Evolutionary conservation across 2,888 invertebrate species (phyloP), one percentile per base, ranked within the genome.

Genomic region (Hydrotaea cyrtoneurina): DNA sequence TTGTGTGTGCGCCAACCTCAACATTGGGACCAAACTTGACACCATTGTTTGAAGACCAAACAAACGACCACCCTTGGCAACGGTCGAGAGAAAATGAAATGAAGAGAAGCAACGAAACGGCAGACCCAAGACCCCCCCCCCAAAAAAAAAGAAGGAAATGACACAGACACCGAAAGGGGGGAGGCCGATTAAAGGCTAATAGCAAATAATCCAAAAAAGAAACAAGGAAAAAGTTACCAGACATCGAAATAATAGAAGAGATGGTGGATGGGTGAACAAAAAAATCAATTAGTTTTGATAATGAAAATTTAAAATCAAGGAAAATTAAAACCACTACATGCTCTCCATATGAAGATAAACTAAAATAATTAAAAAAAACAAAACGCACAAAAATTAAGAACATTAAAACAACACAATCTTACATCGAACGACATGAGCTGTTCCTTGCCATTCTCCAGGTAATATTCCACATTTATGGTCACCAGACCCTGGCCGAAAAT

Each of bases 401-500:
- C n/a, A 23, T n/a, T 17, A 50, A 50, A 19, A 69, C 26, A 69
- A 77, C 15, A 86, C 39, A 15, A 19, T 73, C 85, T 93, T 94
- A 97, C 97, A 95, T 97, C 96, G 92, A 95, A 95, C 87, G 94
- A 94, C 88, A 97, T 93, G 83, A 96, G 90, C 53, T 96, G 95
- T 86, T 95, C 95, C 89, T 96, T 96, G 86, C 94, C 94, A 80
- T 96, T 96, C 83, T 94, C 95, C 91, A 96, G 95, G 91, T 95
- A 97, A 93, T 96, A 97, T 90, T 97, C 97, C 89, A 97, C 95
- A 91, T 96, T 97, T 87, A 97, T 93, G 50, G 97, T 96, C 80
- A 97, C 94, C 87, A 97, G 93, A 78, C 97, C 97, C 88, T 95
- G 95, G 66, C 94, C 94, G 89, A 95, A 97, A 87, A 96, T 94